Evolutionary conservation across 1,140 invertebrate species (phyloP).

Genomic region (Aphelinus certus): DNA sequence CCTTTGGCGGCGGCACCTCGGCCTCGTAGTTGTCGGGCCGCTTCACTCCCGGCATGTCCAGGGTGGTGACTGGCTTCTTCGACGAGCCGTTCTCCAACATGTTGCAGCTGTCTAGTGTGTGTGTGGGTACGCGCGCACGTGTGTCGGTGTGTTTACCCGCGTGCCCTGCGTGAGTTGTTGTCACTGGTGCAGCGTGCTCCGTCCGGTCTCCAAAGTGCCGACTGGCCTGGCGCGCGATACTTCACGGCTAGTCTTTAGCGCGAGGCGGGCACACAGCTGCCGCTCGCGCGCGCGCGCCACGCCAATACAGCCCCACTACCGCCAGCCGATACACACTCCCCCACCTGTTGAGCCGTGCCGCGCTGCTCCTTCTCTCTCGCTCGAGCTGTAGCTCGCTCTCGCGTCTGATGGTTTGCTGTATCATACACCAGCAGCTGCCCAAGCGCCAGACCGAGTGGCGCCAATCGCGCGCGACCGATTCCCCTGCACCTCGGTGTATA

Average conservation of each 20-base stretch:
- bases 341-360: conserved; percentile 15
- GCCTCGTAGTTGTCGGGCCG: conserved; percentile 43
- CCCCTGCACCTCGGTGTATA: no score
- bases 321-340: background rate
- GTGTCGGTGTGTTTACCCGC: no score
- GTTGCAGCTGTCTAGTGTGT: background rate
- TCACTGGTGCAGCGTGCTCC: background rate
- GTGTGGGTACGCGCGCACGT: background rate
- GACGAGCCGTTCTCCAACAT: conserved; percentile 48
- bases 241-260: conserved; percentile 6
- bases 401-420: no score
- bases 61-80: no score
- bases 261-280: no score
- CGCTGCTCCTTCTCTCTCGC: no score
- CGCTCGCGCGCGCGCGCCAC: background rate
- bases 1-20: conserved; percentile 41
- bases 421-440: no score
- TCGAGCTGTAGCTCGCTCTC: no score
- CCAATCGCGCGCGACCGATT: no score
- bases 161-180: no score
- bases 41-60: conserved; percentile 20
- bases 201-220: conserved; percentile 21
- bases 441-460: no score
- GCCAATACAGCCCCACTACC: conserved; percentile 6
- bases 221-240: conserved; percentile 21